Evolutionary conservation across 2,797 vertebrate species (phyloP), one percentile per base, ranked within the genome.

Genomic region (Hyperoplus lanceolatus): DNA sequence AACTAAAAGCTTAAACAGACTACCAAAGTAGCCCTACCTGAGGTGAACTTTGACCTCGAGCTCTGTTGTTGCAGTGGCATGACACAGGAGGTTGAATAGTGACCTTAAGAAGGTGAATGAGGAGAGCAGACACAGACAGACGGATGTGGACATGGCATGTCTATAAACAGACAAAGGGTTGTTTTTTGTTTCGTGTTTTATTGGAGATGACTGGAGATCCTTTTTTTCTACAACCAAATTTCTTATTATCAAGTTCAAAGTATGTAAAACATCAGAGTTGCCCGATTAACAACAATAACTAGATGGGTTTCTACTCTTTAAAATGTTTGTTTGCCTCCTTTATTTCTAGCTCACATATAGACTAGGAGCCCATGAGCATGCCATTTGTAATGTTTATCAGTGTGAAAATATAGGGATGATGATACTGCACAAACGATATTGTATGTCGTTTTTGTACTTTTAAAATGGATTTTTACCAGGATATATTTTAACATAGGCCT

Each of bases 31-130:
- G 48, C 45, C 56, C 63, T 82, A 43, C 45, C 65, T 75, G 11
- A 75, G 70, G 67, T 76, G 82, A 83, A 80, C 83, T 85, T 77
- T 88, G 79, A 89, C 80, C 56, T 78, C 14, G 43, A 38, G 56
- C 74, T 67, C 42, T 45, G 41, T 64, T 83, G 51, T 60, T 72
- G 68, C 39, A 55, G 51, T 9, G 62, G 53, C 50, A 64, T 58
- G 69, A 86, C 58, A 76, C 48, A 68, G 57, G 56, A 70, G 70
- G 65, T 66, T n/a, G 56, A 72, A 72, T 45, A 58, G 68, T 71
- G 79, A 79, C 72, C 75, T 64, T 58, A 50, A 73, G 72, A 66
- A 46, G 63, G 63, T 72, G 78, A 68, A 86, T 80, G 71, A 75
- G 64, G 21, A 73, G 58, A 84, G 5, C 78, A 77, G 73, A 70